Conservation (phyloP, 2,797 vertebrate species). For the Pampus argenteus region DNA sequence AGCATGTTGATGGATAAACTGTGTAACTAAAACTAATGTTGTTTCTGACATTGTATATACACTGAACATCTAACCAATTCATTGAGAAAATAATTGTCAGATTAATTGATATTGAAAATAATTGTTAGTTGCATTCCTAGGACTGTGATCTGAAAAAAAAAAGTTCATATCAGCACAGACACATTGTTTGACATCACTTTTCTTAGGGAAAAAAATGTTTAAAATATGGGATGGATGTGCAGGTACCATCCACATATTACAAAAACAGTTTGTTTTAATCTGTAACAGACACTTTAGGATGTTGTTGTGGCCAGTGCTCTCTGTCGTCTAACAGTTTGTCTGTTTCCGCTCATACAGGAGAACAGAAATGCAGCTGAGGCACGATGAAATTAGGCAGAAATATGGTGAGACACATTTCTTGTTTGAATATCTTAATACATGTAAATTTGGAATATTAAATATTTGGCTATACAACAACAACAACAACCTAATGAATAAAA, state of each 20-base stretch:
- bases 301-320: slow-evolving; percentile 16
- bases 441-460: slow-evolving; percentile 3
- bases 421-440: slow-evolving; percentile 16
- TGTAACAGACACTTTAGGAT: slow-evolving; percentile 1
- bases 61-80: too few relatives aligned
- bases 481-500: slow-evolving; percentile 6
- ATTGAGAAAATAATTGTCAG: too few relatives aligned
- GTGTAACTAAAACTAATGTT: too few relatives aligned
- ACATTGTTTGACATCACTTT: too few relatives aligned
- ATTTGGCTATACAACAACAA: background rate
- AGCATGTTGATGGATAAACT: background rate
- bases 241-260: too few relatives aligned
- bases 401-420: slow-evolving; percentile 86
- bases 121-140: too few relatives aligned
- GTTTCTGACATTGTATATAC: too few relatives aligned
- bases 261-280: slow-evolving; percentile 2
- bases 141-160: too few relatives aligned
- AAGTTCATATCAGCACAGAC: too few relatives aligned
- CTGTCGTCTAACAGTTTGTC: slow-evolving; percentile 37
- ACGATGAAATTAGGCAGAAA: slow-evolving; percentile 95
- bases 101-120: too few relatives aligned
- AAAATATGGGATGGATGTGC: too few relatives aligned
- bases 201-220: too few relatives aligned
- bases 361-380: slow-evolving; percentile 93
- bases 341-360: slow-evolving; percentile 82